Evolutionary conservation across 1,140 invertebrate species (phyloP), one percentile per base, ranked within the genome.

Genomic region (Papilio glaucus): DNA sequence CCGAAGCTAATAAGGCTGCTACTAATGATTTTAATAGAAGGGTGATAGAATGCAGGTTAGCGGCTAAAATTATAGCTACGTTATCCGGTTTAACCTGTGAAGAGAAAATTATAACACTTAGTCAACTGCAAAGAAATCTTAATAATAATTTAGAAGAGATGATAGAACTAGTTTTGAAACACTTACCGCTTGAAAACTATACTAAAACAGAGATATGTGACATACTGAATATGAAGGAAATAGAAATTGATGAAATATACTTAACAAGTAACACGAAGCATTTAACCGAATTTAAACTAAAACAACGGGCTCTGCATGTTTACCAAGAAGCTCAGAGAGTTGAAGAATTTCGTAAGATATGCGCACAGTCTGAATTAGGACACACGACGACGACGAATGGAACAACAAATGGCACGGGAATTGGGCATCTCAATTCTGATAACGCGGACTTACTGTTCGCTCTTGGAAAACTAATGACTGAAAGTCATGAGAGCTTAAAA

Each of bases 11-110:
- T 88, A 99, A 99, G 94, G 99, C 98, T 2, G 97, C 98, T 7
- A 97, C 97, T 0, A 94, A 94, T 13, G 96, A 98, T 85, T 99
- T 96, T 87, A 99, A 99, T 93, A 95, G 96, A 72, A 94, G 99
- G 73, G 98, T 99, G 9, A 96, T 97, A n/a, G 98, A 99, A 94
- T 99, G 98, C 86, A 95, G 97, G 76, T 87, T 99, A 10, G 98
- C 98, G 18, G 96, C 97, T 10, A 96, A 98, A 83, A 94, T 98
- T 73, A 93, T 98, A 77, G 96, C 96, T 13, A 96, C 96, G 72
- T 90, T 92, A 57, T 91, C 93, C 76, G 95, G 95, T 2, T 15
- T 69, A 53, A 53, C 21, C 9, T 15, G 6, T 33, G 77, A 84
- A 77, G 82, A 86, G 7, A 84, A 79, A 68, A 86, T 90, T 39